Evolutionary conservation across 2,888 invertebrate genomes (phyloP).

Genomic region (Ornithoptera priamus): DNA sequence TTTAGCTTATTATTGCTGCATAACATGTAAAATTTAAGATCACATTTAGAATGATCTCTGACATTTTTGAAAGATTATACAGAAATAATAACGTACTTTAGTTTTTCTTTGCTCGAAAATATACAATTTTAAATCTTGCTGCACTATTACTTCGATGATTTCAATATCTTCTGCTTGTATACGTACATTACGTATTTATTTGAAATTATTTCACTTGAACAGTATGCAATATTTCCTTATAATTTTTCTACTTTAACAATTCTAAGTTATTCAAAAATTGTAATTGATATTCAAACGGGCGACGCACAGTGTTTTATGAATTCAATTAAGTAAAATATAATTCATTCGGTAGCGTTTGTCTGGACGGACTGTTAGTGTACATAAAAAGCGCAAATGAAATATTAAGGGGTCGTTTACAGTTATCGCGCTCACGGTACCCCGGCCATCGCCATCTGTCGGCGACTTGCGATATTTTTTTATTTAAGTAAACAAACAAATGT

Average conservation of each 20-base stretch:
- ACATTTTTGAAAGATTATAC: too few species aligned
- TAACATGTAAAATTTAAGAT: too few species aligned
- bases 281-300: conserved; percentile 1
- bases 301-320: conserved; percentile 8
- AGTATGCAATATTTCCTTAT: not conserved
- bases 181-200: not conserved
- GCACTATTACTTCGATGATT: not conserved
- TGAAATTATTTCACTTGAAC: not conserved
- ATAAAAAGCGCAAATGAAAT: conserved; percentile 46
- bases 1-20: too few species aligned
- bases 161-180: not conserved
- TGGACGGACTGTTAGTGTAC: conserved; percentile 1
- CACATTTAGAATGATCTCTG: too few species aligned
- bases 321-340: conserved; percentile 18
- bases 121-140: too few species aligned
- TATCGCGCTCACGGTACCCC: conserved; percentile 58
- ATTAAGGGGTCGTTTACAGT: conserved; percentile 64
- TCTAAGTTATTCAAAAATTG: not conserved
- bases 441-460: conserved; percentile 68
- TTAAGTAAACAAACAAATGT: conserved; percentile 41
- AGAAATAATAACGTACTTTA: too few species aligned
- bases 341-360: conserved; percentile 16
- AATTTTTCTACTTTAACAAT: not conserved
- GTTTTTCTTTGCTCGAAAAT: not conserved
- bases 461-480: conserved; percentile 55